A percentile compares a stretch with the other conserved stretches of the same genome.
Conservation (phyloP, 1,140 invertebrate genomes). For the Pseudomyrmex pallidus region DNA sequence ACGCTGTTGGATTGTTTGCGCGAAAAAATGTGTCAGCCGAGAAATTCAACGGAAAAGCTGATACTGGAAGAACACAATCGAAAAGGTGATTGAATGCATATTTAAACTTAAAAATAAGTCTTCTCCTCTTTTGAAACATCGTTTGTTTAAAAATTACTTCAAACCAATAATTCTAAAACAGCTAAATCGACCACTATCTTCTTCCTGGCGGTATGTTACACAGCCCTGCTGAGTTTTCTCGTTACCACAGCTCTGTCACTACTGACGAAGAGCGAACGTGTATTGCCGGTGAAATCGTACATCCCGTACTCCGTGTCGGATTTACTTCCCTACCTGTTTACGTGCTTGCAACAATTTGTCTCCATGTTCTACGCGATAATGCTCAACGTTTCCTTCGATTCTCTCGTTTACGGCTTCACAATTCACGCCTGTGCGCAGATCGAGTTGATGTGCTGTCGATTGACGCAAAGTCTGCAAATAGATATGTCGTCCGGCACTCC, state of each 20-base stretch:
- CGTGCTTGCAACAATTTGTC: conserved; percentile 10
- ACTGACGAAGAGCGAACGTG: not conserved
- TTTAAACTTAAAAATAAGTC: too few relatives aligned
- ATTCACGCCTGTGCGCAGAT: conserved; percentile 38
- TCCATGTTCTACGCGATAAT: conserved; percentile 17
- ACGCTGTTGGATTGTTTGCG: not conserved
- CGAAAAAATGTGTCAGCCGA: not conserved
- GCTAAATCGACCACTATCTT: not conserved
- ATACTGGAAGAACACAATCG: conserved; percentile 6
- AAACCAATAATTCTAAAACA: not conserved
- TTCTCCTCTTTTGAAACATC: too few relatives aligned
- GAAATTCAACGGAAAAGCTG: not conserved
- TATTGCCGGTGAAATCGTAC: not conserved
- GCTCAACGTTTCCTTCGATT: conserved; percentile 40
- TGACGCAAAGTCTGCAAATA: not conserved
- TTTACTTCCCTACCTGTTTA: not conserved
- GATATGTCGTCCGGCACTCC: not conserved
- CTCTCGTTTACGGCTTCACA: conserved; percentile 35
- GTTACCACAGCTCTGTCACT: not conserved
- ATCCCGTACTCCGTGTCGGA: not conserved
- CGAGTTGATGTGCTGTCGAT: conserved; percentile 15
- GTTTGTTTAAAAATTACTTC: too few relatives aligned
- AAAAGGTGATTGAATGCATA: not conserved
- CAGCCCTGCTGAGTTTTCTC: not conserved
- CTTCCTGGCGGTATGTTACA: conserved; percentile 7